Percentiles rank a stretch among this genome's conserved stretches.
These are phyloP conservation scores for Periphyllus acericola DNA, from an alignment of 2,888 invertebrate species.

Conservation along the genomic window DNA sequence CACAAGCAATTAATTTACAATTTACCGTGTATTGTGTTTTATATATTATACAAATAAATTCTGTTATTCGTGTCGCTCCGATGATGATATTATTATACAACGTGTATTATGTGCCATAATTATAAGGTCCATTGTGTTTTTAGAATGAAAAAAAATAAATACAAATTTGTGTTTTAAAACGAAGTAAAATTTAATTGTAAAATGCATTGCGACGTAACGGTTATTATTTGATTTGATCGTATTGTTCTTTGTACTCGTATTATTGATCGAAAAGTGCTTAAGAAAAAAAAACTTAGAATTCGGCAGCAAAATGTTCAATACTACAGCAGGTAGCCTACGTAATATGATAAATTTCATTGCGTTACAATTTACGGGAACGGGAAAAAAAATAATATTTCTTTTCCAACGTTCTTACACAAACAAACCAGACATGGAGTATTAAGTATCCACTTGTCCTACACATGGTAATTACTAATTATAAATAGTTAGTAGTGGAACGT, in stretches of 20 bases:
- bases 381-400: not conserved
- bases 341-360: not conserved
- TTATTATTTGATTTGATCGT: not conserved
- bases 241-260: conserved; percentile 39
- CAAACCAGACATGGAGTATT: not conserved
- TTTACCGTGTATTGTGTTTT: conserved; percentile 38
- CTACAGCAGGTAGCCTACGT: not conserved
- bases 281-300: conserved; percentile 6
- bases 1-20: conserved; percentile 37
- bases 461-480: not conserved
- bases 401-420: not conserved
- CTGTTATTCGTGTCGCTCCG: conserved; percentile 46
- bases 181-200: conserved; percentile 24
- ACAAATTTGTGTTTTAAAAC: conserved; percentile 22
- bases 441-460: conserved; percentile 16
- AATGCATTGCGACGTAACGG: not conserved
- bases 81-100: conserved; percentile 40
- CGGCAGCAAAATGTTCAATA: conserved; percentile 3
- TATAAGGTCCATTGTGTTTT: conserved; percentile 35
- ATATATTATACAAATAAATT: conserved; percentile 41
- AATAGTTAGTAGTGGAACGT: not conserved
- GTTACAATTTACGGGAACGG: not conserved
- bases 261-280: not conserved
- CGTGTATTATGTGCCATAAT: conserved; percentile 7
- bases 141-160: not conserved